Base-by-base conservation (phyloP, 2,797 vertebrate genomes). In the Eptatretus atami region DNA sequence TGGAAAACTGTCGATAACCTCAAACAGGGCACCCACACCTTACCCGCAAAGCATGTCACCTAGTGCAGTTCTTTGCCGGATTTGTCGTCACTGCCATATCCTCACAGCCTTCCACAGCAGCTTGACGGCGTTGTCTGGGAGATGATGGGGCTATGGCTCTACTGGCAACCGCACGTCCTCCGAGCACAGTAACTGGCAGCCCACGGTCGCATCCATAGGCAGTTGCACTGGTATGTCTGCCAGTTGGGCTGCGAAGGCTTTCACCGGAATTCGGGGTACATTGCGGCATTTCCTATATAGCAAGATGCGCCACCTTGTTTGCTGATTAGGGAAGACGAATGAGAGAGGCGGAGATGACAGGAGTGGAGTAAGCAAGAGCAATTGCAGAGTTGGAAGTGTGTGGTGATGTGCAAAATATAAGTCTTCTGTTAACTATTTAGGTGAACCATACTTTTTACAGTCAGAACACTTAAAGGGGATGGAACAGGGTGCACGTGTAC, bases 181-280 rank as follows among this genome's bases (percentile, higher is more conserved):
- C 70, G 82, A 75, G 75, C 92, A 98, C 24, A 95, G 80, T 12
- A 90, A 87, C 53, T 96, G 82, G 3, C 92, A 98, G 68, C 92
- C 92, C n/a, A 98, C 77, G 0, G 80, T 85, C 1, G 87, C 92
- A 1, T 98, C 87, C 71, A n/a, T n/a, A 98, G 72, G 67, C 92
- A 98, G 52, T 86, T 95, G 73, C 92, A 98, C 72, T 84, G 84
- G 76, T 95, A 93, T 70, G n/a, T n/a, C n/a, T 98, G 96, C 78
- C 92, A 98, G 78, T 87, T 94, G 80, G 83, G 90, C 76, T 94
- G n/a, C n/a, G 84, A 76, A 98, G 96, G 53, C 80, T 78, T 75
- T 98, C 84, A 1, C 90, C 92, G 1, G 81, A 95, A n/a, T n/a
- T 63, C 81, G n/a, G n/a, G 76, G 76, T 94, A 90, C 70, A 95